phyloP scores from a whole-genome alignment of 2,113 vertebrate species.

The Prunella fulvescens region DNA sequence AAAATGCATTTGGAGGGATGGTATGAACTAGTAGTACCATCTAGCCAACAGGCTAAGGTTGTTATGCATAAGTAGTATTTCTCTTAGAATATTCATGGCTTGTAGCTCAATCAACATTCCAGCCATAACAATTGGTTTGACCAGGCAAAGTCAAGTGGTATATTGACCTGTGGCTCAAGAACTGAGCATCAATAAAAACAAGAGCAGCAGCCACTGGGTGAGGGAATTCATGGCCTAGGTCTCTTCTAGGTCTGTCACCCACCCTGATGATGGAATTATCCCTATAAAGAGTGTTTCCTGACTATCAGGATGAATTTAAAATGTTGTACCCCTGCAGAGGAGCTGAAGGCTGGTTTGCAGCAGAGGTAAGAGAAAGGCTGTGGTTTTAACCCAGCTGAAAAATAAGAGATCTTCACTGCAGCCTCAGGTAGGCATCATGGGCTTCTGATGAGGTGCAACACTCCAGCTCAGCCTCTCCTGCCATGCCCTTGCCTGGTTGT shows the following conservation, averaged over 20 bases:
- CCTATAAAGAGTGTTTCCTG: neutral
- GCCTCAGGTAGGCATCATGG: neutral
- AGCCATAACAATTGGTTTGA: neutral
- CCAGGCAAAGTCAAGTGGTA: neutral
- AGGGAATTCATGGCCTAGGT: neutral
- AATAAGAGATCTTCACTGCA: neutral
- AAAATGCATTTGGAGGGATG: neutral
- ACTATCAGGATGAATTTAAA: neutral
- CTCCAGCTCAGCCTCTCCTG: neutral
- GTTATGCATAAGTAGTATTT: neutral
- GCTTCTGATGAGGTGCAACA: neutral
- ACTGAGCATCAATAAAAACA: neutral
- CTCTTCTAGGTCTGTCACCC: neutral
- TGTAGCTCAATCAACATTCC: neutral
- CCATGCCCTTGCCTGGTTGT: neutral
- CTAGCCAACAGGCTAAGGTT: neutral
- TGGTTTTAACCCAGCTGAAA: neutral
- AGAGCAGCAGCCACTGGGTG: neutral
- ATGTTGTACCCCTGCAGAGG: neutral
- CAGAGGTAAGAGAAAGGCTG: neutral
- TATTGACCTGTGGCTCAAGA: neutral
- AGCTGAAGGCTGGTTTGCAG: neutral
- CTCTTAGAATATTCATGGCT: neutral
- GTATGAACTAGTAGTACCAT: neutral
- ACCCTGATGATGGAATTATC: neutral